Conservation (phyloP, 2,888 invertebrate species). For the Archaeoteleia sp. region DNA sequence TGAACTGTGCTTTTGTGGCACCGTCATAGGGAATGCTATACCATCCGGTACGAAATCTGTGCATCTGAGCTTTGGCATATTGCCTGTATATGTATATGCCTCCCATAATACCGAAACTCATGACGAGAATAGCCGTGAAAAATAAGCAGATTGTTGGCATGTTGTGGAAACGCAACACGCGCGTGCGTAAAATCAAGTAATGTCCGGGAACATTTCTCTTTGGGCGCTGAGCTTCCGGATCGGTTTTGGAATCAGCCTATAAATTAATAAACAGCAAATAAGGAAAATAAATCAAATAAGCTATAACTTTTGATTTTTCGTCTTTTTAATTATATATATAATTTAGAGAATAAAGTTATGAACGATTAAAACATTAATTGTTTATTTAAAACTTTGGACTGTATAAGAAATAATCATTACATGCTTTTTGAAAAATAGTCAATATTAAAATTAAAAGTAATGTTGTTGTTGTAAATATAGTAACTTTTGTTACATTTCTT, state of each 20-base stretch:
- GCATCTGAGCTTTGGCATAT: conserved; percentile 79
- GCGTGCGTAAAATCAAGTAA: conserved; percentile 74
- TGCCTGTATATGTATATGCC: conserved; percentile 87
- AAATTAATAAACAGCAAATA: too few relatives aligned
- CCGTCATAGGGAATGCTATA: conserved; percentile 81
- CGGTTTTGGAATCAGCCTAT: conserved; percentile 70
- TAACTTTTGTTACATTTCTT: too few relatives aligned
- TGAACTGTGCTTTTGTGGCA: conserved; percentile 60
- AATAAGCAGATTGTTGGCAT: conserved; percentile 82
- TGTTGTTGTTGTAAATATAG: too few relatives aligned
- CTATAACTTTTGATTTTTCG: too few relatives aligned
- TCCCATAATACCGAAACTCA: conserved; percentile 81
- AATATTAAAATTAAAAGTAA: too few relatives aligned
- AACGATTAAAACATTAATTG: too few relatives aligned
- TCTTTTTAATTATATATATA: too few relatives aligned
- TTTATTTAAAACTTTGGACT: too few relatives aligned
- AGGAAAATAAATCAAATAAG: too few relatives aligned
- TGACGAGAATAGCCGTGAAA: conserved; percentile 83
- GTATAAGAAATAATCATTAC: too few relatives aligned
- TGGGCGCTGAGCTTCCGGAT: conserved; percentile 75
- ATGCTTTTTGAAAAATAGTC: too few relatives aligned
- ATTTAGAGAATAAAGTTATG: too few relatives aligned
- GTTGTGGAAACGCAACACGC: conserved; percentile 78
- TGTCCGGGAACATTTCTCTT: conserved; percentile 69
- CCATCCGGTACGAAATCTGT: conserved; percentile 80